Base-by-base conservation (phyloP, 2,113 vertebrate genomes). In the Cheirogaleus medius region DNA sequence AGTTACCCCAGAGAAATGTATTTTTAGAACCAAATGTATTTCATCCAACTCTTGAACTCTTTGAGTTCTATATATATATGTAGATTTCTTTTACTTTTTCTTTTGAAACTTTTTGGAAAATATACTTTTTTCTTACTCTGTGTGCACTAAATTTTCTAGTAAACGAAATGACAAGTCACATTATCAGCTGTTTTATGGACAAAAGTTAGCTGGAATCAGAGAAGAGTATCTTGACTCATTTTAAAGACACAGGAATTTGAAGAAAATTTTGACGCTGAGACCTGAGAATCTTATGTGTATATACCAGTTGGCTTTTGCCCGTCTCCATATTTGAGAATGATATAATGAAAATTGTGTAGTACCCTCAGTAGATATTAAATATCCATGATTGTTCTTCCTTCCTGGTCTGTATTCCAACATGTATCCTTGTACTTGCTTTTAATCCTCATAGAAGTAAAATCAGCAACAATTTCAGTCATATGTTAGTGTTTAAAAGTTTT, bases 171-270 rank as follows among this genome's bases (percentile, higher is more conserved):
- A 84, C 29, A 87, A 95, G n/a, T 81, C 37, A 90, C 47, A 6
- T 3, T 32, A 25, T 54, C 27, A 32, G 32, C 7, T 93, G 32
- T 87, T 58, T 87, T 78, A 32, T 94, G 49, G 34, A 23, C 47
- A 89, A 47, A 81, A 73, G 10, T 73, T 83, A 71, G 32, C 71
- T 52, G 42, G 23, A 39, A 58, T 93, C 44, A 63, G 42, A 69
- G 56, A 83, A 87, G 85, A 68, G 37, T 94, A 20, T 56, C 14
- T 37, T 81, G 8, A 13, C 29, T 81, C 37, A 73, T 89, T 87
- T 94, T 54, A 87, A 95, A 92, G 29, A 23, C 47, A 37, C n/a
- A 56, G 6, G n/a, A 76, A 90, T 97, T 32, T 92, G 25, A 78
- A 68, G 42, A 69, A 95, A 91, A n/a, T 56, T 63, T 37, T 44